Base-by-base conservation (phyloP, 2,113 vertebrate genomes). In the Piprites chloris region DNA sequence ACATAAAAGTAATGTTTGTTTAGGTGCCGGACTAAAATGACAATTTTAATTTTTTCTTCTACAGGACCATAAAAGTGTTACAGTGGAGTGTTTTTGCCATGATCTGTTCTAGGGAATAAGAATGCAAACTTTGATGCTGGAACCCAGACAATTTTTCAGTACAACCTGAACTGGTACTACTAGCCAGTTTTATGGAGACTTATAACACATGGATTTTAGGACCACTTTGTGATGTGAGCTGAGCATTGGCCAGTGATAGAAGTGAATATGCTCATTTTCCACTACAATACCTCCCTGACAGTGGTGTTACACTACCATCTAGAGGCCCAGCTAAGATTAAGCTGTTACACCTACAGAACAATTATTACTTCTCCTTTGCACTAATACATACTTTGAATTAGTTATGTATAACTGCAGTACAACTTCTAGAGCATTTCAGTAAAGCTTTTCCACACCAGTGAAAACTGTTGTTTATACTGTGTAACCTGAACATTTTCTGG, bases 301-400 rank as follows among this genome's bases (percentile, higher is more conserved):
- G 23, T 47, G 47, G 73, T 72, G 14, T 52, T 82, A 32, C 30
- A 81, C 73, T 72, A 89, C 95, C 96, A 94, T 47, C 95, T 96
- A 56, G 87, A 87, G 95, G 73, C 47, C 15, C 69, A 55, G 47
- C 37, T 50, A 11, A 49, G 42, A 41, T 22, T 44, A n/a, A 84
- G 26, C 33, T 32, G 6, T 30, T n/a, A 50, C 21, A 49, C 20
- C 22, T 26, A 15, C 9, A 30, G 21, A 56, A 44, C 15, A 14
- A 10, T 30, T 80, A 17, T 9, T 20, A 68, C 10, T 15, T 89
- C 42, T 30, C 8, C 56, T 85, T 74, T 61, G n/a, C 62, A 28
- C 12, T 50, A 35, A 32, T 33, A 14, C 5, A 7, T 44, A 30
- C 30, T 35, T 41, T 14, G 10, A 67, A 28, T 23, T 24, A 9